Evolutionary conservation across 2,888 invertebrate species (phyloP).

Genomic region (Rotaria macrura): DNA sequence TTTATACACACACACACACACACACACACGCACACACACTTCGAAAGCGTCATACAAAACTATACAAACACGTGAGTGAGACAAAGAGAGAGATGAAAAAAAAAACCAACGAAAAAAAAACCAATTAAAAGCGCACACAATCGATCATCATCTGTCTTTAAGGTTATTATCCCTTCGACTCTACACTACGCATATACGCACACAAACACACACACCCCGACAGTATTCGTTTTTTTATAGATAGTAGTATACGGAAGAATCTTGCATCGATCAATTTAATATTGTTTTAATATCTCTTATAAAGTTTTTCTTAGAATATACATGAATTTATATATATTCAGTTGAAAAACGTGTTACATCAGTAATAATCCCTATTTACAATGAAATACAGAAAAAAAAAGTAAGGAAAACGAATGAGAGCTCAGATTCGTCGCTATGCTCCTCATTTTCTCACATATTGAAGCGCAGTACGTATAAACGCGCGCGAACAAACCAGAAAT

Average conservation of each 20-base stretch:
- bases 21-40: background rate
- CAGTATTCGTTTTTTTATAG: background rate
- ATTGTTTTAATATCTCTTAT: background rate
- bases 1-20: background rate
- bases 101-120: background rate
- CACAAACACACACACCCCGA: too few species aligned
- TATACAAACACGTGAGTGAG: background rate
- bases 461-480: background rate
- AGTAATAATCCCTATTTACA: background rate
- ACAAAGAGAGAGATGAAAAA: background rate
- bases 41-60: constrained; percentile 12
- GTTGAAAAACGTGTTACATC: background rate
- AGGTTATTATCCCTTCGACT: background rate
- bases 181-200: background rate
- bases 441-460: background rate
- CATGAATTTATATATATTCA: background rate
- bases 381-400: background rate
- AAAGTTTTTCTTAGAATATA: background rate
- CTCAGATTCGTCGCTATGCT: background rate
- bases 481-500: background rate
- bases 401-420: background rate
- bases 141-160: background rate
- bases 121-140: background rate
- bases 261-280: background rate
- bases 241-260: background rate